Evolutionary conservation across 2,113 vertebrate genomes (phyloP).

Genomic region (Burhinus bistriatus): DNA sequence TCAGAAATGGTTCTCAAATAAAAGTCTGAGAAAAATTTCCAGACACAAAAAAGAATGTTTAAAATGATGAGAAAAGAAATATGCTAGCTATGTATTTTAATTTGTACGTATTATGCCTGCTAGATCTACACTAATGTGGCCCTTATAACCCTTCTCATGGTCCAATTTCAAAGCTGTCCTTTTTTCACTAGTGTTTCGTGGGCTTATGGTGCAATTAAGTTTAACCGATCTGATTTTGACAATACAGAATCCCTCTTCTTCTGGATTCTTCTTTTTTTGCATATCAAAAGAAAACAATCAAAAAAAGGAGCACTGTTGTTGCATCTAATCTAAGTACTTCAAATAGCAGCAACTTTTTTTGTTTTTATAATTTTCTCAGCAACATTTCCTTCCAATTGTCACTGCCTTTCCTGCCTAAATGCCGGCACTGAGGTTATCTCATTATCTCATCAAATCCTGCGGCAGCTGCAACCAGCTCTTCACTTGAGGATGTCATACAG

Average conservation of each 20-base stretch:
- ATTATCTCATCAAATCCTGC: background rate
- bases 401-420: background rate
- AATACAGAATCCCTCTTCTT: background rate
- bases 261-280: background rate
- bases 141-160: background rate
- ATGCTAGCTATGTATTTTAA: background rate
- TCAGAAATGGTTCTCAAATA: background rate
- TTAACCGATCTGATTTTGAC: background rate
- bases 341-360: background rate
- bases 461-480: background rate
- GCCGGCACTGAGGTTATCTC: background rate
- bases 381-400: background rate
- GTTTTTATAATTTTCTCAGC: background rate
- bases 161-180: background rate
- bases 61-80: background rate
- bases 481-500: background rate
- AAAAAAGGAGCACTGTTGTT: background rate
- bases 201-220: background rate
- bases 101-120: background rate
- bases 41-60: background rate
- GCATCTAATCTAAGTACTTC: background rate
- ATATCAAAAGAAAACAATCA: background rate
- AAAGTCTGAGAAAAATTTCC: background rate
- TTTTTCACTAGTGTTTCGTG: background rate
- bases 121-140: background rate